Base-by-base conservation (phyloP, 2,888 invertebrate genomes). In the Epiblema foenella region DNA sequence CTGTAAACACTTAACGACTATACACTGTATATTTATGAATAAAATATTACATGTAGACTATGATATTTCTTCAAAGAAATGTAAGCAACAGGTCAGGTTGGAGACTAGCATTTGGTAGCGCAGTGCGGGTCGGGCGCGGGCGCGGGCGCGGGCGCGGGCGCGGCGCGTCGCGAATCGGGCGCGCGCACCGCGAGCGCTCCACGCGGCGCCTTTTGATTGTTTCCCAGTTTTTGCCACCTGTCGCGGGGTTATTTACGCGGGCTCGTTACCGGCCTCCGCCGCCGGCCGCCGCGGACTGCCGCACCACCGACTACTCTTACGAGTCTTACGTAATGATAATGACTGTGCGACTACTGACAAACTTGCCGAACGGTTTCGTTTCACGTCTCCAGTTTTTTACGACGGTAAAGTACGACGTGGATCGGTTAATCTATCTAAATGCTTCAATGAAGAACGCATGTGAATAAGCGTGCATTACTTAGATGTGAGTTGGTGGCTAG, bases 201-300 rank as follows among this genome's bases (percentile, higher is more conserved):
- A 10, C 64, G 64, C 69, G 69, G 69, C 64, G 69, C 58, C 69
- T 64, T 69, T 69, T 69, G 69, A 69, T 69, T 69, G 69, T 69
- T 69, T 69, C 64, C 58, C 58, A 69, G 69, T 69, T 69, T 69
- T 69, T 69, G 69, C 64, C 57, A 20, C 29, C 52, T 60, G 68
- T 59, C 64, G 68, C 54, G 64, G 64, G 51, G 69, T 65, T 69
- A 69, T 69, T 69, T 69, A 69, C 69, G 69, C 64, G 58, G 59
- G 51, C 69, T 69, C 64, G 69, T 69, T 69, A 65, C 64, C 58
- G 63, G 37, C 20, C 9, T 3, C 7, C 33, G 33, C 33, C 33
- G 33, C 33, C 24, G 63, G n/a, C 15, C 39, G 63, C 33, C 52
- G 64, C 63, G 15, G 49, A 63, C 63, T 63, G 49, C 64, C 57